Evolutionary conservation across 2,113 vertebrate genomes (phyloP).

Genomic region (Cichladusa arquata): DNA sequence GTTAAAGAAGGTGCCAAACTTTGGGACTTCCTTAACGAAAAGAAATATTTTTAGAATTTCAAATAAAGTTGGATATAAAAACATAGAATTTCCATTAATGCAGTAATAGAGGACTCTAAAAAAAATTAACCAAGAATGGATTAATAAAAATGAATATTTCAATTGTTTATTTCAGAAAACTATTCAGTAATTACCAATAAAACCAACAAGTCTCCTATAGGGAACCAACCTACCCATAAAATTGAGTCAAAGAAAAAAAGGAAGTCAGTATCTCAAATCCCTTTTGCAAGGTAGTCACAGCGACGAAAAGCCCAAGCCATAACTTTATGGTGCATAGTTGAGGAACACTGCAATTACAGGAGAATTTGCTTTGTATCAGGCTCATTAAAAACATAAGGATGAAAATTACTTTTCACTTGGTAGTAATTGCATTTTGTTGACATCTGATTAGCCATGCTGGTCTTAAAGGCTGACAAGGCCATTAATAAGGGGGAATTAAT

Average conservation of each 20-base stretch:
- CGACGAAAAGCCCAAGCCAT: background rate
- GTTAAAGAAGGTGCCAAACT: background rate
- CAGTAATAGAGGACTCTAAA: background rate
- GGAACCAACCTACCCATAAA: background rate
- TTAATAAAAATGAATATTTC: background rate
- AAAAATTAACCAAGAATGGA: background rate
- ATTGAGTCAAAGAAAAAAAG: background rate
- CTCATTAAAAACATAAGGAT: constrained; percentile 40
- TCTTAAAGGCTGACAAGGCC: constrained; percentile 20
- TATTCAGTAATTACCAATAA: background rate
- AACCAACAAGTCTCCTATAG: background rate
- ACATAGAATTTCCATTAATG: background rate
- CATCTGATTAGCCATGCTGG: constrained; percentile 36
- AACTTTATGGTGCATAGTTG: background rate
- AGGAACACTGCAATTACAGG: background rate
- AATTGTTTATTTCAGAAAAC: background rate
- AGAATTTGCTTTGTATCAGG: constrained; percentile 1
- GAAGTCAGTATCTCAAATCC: background rate
- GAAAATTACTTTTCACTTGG: constrained; percentile 31
- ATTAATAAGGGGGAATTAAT: constrained; percentile 47
- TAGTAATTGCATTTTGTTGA: constrained; percentile 53
- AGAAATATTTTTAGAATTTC: background rate
- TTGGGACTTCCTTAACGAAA: background rate
- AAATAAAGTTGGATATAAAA: background rate
- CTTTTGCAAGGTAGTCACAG: background rate